Conservation (phyloP, 2,797 vertebrate genomes). For the Coendou prehensilis region DNA sequence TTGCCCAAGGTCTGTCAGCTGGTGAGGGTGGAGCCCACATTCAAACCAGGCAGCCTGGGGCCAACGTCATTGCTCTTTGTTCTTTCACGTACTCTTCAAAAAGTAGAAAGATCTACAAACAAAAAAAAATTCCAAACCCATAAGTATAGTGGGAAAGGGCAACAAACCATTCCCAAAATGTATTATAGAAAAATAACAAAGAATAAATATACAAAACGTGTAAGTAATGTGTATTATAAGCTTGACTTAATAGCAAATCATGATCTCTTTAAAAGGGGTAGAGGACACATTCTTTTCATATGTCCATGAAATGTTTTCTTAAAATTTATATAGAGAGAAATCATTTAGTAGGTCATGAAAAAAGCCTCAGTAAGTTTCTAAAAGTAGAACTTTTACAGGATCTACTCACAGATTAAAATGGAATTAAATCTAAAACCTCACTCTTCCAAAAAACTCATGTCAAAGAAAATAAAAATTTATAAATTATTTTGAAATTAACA, state of each 20-base stretch:
- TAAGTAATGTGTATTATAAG: not conserved
- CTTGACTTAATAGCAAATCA: slow-evolving; percentile 48
- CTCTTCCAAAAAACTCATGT: slow-evolving; percentile 53
- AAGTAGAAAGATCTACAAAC: slow-evolving; percentile 48
- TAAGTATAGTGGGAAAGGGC: not conserved
- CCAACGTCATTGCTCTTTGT: not conserved
- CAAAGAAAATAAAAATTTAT: slow-evolving; percentile 64
- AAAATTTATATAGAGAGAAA: slow-evolving; percentile 42
- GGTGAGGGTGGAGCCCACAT: not conserved
- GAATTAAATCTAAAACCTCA: slow-evolving; percentile 60
- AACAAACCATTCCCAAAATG: slow-evolving; percentile 59
- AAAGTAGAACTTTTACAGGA: slow-evolving; percentile 9
- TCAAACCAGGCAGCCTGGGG: not conserved
- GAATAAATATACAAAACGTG: slow-evolving; percentile 23
- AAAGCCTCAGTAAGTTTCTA: slow-evolving; percentile 47
- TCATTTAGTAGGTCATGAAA: slow-evolving; percentile 51
- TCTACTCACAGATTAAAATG: slow-evolving; percentile 54
- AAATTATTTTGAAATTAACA: slow-evolving; percentile 69
- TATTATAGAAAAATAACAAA: slow-evolving; percentile 26
- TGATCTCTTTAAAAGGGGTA: not conserved
- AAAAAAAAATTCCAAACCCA: not conserved
- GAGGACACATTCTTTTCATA: not conserved
- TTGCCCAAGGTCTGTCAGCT: not conserved
- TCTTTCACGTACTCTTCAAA: slow-evolving; percentile 13
- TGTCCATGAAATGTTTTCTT: slow-evolving; percentile 10